Base-by-base conservation (phyloP, 92 coral and sea anemone genomes). In the Ricordea florida region DNA sequence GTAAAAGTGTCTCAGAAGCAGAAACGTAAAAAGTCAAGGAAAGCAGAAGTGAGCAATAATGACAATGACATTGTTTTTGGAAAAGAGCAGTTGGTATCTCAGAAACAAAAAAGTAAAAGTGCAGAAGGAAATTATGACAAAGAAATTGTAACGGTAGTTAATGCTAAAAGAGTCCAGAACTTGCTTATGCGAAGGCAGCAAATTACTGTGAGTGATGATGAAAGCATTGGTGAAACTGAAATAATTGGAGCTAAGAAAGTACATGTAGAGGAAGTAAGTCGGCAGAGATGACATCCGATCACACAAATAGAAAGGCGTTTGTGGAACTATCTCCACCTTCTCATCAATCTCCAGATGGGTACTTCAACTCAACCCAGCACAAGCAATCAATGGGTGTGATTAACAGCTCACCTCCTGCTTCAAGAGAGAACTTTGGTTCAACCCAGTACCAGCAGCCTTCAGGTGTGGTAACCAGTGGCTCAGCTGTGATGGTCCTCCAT, bases 401-500 rank as follows among this genome's bases (percentile, higher is more conserved):
- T n/a, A n/a, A n/a, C n/a, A n/a, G n/a, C n/a, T 61, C 69, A 40
- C 69, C 48, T 60, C 67, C 50, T 61, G 33, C 67, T 23, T 61
- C 51, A n/a, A 15, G 35, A 11, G 20, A 24, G 3, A 61, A 38
- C 69, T 40, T 61, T 35, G 22, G 2, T 9, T 11, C 34, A 1
- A 46, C 67, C 3, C 50, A 24, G 34, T 30, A 58, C 13, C 27
- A 34, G 53, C 57, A 49, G 30, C n/a, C 57, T 49, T 24, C 57
- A n/a, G n/a, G n/a, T n/a, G n/a, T 49, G n/a, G 27, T 5, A 3
- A 5, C 57, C 23, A 21, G 23, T 16, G 57, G 31, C 26, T 21
- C 57, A 49, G 23, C 57, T 49, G 20, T 24, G 10, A 23, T 24
- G 20, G 21, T 8, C 55, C 55, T 47, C 18, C 50, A 44, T 47